These are phyloP conservation scores for Apotomis capreana DNA, from an alignment of 2,888 invertebrate genomes.

Conservation along the genomic window DNA sequence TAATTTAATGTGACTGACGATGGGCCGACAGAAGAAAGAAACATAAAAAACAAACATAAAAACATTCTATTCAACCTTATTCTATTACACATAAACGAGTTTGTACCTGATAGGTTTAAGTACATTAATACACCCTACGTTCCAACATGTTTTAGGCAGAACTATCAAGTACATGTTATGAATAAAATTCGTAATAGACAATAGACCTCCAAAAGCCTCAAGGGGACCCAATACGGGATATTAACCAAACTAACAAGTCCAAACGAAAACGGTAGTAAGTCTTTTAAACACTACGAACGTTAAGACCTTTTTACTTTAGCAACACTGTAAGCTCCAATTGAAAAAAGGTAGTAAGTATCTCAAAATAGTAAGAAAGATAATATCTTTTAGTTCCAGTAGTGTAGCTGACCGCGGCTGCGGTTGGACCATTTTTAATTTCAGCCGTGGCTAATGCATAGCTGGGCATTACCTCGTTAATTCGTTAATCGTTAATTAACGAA, in stretches of 20 bases:
- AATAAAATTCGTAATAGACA: slow-evolving; percentile 2
- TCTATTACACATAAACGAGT: too few species aligned
- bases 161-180: neutral
- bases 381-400: neutral
- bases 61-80: too few species aligned
- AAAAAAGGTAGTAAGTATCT: neutral
- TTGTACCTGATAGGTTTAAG: too few species aligned
- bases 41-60: too few species aligned
- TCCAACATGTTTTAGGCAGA: neutral
- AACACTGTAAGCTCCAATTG: too few species aligned
- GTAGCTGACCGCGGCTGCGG: slow-evolving; percentile 18
- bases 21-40: too few species aligned
- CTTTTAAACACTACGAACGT: too few species aligned
- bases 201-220: neutral
- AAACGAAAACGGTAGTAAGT: neutral
- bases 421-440: slow-evolving; percentile 39
- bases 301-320: too few species aligned
- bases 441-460: slow-evolving; percentile 30
- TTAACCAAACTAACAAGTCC: neutral
- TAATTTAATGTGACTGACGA: too few species aligned
- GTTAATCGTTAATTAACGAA: too few species aligned
- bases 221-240: neutral
- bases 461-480: too few species aligned
- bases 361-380: neutral
- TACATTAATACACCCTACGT: too few species aligned